Evolutionary conservation across 2,113 vertebrate species (phyloP), one percentile per base, ranked within the genome.

Genomic region (Larimichthys polyactis): DNA sequence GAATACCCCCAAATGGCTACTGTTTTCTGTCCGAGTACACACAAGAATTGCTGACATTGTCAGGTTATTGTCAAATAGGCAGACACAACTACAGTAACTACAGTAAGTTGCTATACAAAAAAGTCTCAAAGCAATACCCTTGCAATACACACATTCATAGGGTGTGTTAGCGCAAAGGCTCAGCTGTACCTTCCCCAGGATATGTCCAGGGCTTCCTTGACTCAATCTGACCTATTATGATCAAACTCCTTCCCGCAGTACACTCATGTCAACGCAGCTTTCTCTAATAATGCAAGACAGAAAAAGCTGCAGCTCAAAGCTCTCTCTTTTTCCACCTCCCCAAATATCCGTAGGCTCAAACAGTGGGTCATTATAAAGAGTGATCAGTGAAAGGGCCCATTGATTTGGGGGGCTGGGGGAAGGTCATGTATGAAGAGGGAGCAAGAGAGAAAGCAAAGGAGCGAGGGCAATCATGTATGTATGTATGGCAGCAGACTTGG

Each of bases 301-400:
- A 89, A 85, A 40, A 82, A 85, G 80, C 85, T 82, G 70, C 48
- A 78, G 85, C 69, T 83, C 81, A 78, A 83, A 89, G 70, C 48
- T 66, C 66, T 85, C 82, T 87, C 62, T 83, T 89, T 90, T 88
- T 89, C 88, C 87, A 87, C 85, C 49, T 87, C 64, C 71, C 17
- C 62, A 78, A 84, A 91, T 81, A 89, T 87, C 78, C 36, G 32
- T 51, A 36, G 73, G 40, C 85, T 84, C 78, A 79, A 93, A 93
- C 92, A 92, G 83, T 87, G 83, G 85, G 80, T 87, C 90, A 94
- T 93, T 94, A 90, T 93, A 86, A 84, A 58, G 59, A 22, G 40
- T 90, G 83, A 92, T 90, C 86, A 70, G 90, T 94, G 88, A 95
- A 94, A 93, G 92, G 80, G 81, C 86, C 91, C 90, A 93, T 94